Conservation (phyloP, 2,888 invertebrate genomes). For the Andrena bucephala region DNA sequence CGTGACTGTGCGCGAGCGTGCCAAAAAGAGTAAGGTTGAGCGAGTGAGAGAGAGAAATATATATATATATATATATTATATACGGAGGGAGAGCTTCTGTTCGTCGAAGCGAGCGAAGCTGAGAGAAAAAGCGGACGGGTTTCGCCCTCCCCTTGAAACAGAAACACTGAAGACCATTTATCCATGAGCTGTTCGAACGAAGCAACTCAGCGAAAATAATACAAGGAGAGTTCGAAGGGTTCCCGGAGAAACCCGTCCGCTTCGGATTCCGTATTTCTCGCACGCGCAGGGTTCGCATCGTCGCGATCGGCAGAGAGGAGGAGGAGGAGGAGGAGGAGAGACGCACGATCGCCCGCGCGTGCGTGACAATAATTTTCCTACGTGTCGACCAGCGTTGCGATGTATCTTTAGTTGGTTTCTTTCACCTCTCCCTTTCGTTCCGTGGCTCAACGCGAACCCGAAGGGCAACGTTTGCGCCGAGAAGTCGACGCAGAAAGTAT, state of each 20-base stretch:
- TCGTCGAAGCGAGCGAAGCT: conserved; percentile 5
- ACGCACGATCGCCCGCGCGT: conserved; percentile 34
- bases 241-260: conserved; percentile 49
- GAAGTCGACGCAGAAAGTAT: not conserved
- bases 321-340: not conserved
- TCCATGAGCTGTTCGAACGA: not conserved
- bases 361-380: conserved; percentile 65
- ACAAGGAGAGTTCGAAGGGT: too few relatives aligned
- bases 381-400: conserved; percentile 37
- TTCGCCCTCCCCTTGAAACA: conserved; percentile 31
- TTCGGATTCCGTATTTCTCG: conserved; percentile 51
- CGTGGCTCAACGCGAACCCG: conserved; percentile 10
- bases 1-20: conserved; percentile 48
- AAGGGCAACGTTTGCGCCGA: not conserved
- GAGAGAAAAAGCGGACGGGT: conserved; percentile 49
- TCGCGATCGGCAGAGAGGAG: not conserved
- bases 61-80: conserved; percentile 39
- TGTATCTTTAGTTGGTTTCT: conserved; percentile 31
- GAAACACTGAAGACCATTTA: not conserved
- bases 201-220: not conserved
- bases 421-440: conserved; percentile 34
- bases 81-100: conserved; percentile 40
- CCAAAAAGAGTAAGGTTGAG: conserved; percentile 47
- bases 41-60: conserved; percentile 23
- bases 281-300: conserved; percentile 39